Conservation (phyloP, 2,113 vertebrate species). For the Tonatia bakeri region DNA sequence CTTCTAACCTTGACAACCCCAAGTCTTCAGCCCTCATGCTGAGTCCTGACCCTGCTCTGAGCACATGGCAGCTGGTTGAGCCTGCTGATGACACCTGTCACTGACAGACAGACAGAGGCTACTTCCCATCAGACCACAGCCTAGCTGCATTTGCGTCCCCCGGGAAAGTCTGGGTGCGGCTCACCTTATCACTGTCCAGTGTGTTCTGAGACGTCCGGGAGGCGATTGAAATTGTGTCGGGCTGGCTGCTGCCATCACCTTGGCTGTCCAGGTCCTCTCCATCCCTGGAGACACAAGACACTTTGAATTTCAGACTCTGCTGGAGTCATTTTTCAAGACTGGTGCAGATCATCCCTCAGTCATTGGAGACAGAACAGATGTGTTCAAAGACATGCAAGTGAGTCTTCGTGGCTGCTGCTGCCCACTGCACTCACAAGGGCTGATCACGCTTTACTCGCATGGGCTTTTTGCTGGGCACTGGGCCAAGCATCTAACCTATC, state of each 20-base stretch:
- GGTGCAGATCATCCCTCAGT: background rate
- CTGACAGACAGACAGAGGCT: too few species aligned
- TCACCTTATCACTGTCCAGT: constrained; percentile 97
- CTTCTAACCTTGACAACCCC: rapidly evolving
- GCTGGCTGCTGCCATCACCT: constrained; percentile 98
- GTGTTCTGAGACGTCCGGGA: constrained; percentile 99
- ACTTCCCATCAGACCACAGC: background rate
- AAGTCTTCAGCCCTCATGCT: background rate
- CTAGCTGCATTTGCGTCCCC: rapidly evolving
- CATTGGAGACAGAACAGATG: background rate
- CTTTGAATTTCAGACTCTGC: background rate
- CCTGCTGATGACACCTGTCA: background rate
- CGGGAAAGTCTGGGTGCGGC: background rate
- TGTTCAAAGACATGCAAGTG: background rate
- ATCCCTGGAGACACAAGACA: constrained; percentile 84
- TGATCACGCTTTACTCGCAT: rapidly evolving
- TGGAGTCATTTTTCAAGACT: too few species aligned
- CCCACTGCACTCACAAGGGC: rapidly evolving
- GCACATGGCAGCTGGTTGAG: background rate
- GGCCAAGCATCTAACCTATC: background rate
- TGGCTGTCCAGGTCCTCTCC: constrained; percentile 98
- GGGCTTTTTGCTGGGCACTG: background rate
- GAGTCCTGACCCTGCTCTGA: too few species aligned
- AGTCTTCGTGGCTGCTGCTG: rapidly evolving
- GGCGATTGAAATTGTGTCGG: constrained; percentile 97